Percentiles rank a stretch among this genome's conserved stretches.
phyloP scores from a whole-genome alignment of 2,888 invertebrate genomes.

The Diaprepes abbreviatus region DNA sequence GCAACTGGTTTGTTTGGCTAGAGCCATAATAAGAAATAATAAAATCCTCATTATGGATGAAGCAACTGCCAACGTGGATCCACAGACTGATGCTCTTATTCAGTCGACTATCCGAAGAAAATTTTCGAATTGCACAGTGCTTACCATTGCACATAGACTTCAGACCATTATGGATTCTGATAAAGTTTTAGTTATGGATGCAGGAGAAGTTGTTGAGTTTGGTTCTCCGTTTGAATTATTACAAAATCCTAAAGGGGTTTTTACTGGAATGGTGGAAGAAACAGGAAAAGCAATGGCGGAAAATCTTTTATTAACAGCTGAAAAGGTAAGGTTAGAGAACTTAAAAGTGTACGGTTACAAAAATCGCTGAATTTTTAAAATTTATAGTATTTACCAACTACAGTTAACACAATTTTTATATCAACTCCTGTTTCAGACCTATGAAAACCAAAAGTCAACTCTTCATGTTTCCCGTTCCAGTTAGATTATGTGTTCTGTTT shows the following conservation, averaged over 20 bases:
- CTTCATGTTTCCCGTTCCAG: background rate
- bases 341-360: too few species aligned
- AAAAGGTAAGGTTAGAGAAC: conserved; percentile 44
- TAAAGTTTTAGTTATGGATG: conserved; percentile 83
- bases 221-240: conserved; percentile 79
- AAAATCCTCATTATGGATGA: conserved; percentile 70
- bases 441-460: background rate
- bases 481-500: background rate
- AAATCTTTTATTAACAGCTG: conserved; percentile 54
- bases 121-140: conserved; percentile 82
- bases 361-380: too few species aligned
- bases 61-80: conserved; percentile 87
- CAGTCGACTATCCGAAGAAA: conserved; percentile 81
- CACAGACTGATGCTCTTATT: conserved; percentile 81
- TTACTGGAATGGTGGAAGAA: conserved; percentile 73
- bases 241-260: conserved; percentile 59
- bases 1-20: conserved; percentile 78
- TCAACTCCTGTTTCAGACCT: conserved; percentile 1
- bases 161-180: conserved; percentile 91
- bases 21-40: conserved; percentile 71
- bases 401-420: too few species aligned
- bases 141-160: conserved; percentile 87
- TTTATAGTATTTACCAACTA: too few species aligned
- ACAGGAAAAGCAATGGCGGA: conserved; percentile 69
- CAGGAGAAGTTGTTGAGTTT: conserved; percentile 80